Evolutionary conservation across 2,113 vertebrate genomes (phyloP).

Genomic region (Solenodon paradoxus): DNA sequence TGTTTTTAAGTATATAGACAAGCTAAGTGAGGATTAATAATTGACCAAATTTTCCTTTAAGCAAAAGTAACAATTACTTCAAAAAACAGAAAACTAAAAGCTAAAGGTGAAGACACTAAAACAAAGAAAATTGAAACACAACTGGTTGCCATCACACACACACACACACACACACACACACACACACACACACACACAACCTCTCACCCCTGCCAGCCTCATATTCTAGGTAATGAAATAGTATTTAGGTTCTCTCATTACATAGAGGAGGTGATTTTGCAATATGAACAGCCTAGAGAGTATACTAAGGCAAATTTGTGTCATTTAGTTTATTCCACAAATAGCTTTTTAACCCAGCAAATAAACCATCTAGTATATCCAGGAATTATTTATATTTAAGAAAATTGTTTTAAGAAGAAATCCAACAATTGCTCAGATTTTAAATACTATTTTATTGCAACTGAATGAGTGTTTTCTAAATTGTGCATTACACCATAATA

Average conservation of each 20-base stretch:
- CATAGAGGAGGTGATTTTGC: background rate
- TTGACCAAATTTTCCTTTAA: background rate
- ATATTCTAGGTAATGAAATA: conserved; percentile 11
- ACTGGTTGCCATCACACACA: background rate
- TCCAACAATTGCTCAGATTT: conserved; percentile 84
- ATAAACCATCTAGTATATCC: conserved; percentile 82
- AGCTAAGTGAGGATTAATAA: conserved; percentile 10
- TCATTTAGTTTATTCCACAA: conserved; percentile 83
- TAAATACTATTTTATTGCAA: conserved; percentile 86
- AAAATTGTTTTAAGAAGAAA: conserved; percentile 83
- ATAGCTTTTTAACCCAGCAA: conserved; percentile 81
- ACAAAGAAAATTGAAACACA: background rate
- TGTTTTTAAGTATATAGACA: background rate
- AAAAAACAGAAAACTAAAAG: background rate
- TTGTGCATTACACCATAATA: conserved; percentile 90
- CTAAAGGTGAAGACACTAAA: background rate
- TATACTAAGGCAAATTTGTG: conserved; percentile 20
- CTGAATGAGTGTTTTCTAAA: conserved; percentile 83
- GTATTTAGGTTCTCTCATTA: background rate
- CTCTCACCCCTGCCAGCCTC: background rate
- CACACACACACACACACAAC: too few species aligned
- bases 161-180: too few species aligned
- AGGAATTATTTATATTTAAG: conserved; percentile 81
- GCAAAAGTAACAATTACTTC: conserved; percentile 5
- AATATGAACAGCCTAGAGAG: background rate